Base-by-base conservation (phyloP, 1,140 invertebrate species). In the Ceratina australensis region DNA sequence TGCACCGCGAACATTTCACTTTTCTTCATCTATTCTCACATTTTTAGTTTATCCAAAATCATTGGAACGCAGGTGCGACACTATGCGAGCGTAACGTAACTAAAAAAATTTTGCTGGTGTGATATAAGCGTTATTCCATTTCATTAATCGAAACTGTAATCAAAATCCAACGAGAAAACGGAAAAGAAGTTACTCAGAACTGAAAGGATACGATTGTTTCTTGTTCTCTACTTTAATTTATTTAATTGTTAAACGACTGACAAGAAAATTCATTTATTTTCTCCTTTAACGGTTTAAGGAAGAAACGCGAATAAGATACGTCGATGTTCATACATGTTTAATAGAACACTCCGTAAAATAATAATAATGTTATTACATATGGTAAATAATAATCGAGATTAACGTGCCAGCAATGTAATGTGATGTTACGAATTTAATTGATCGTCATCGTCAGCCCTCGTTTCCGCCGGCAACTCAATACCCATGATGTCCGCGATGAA, bases 401-500 rank as follows among this genome's bases (percentile, higher is more conserved):
- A 63, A 78, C 42, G 60, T 77, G 73, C 65, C 78, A 75, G 78
- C 59, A 77, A 76, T 71, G 73, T 66, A 61, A 69, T 13, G 33
- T 75, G 49, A 79, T 26, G 64, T 56, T 57, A 67, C 56, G 52
- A 28, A 26, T 75, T 42, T 81, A 65, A 71, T 84, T 78, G 60
- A 33, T 83, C 15, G 33, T 42, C 64, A 61, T 80, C 66, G 63
- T 81, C 82, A 85, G 72, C 76, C 76, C 77, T 76, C 75, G 57
- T 87, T 82, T 88, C 80, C 82, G 85, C 85, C 74, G 64, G 61
- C 75, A 77, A 86, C 77, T 89, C 85, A 52, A 89, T 85, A 85
- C 83, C 86, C 78, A 90, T 77, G 47, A 90, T 87, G 66, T 87
- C 76, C 81, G 81, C 72, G 75, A 75, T 72, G 81, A 89, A 91